These are phyloP conservation scores for Onychomys leucogaster DNA, from an alignment of 2,797 vertebrate species.

Conservation along the genomic window DNA sequence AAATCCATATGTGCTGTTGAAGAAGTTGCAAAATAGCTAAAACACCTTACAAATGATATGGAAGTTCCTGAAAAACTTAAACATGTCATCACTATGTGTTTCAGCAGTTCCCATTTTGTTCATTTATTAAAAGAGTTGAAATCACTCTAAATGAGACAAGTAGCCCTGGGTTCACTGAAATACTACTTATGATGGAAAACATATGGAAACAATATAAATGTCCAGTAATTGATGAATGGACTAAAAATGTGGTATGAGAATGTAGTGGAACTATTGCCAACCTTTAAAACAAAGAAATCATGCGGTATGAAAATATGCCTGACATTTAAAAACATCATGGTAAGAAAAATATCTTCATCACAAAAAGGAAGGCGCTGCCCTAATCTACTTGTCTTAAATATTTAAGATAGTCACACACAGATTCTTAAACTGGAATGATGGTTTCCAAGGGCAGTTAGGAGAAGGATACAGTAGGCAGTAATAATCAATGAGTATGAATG, in stretches of 20 bases:
- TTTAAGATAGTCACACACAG: neutral
- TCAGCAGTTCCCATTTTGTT: neutral
- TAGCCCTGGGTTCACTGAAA: neutral
- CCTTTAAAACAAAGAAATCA: neutral
- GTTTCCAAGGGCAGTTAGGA: too few species aligned
- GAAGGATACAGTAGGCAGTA: neutral
- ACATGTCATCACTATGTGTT: neutral
- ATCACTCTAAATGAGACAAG: neutral
- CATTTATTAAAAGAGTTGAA: neutral
- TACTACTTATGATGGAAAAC: neutral
- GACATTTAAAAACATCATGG: neutral
- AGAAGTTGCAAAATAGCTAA: neutral
- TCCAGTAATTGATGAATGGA: neutral
- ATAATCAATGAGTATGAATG: neutral
- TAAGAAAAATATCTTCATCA: neutral
- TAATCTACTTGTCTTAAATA: neutral
- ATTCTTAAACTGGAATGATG: neutral
- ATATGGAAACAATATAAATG: neutral
- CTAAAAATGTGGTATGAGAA: neutral
- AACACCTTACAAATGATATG: neutral
- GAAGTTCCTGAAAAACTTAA: neutral
- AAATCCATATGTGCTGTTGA: neutral
- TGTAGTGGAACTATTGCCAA: neutral
- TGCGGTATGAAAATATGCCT: neutral
- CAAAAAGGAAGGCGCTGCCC: neutral